Base-by-base conservation (phyloP, 2,797 vertebrate genomes). In the Cuculus canorus region DNA sequence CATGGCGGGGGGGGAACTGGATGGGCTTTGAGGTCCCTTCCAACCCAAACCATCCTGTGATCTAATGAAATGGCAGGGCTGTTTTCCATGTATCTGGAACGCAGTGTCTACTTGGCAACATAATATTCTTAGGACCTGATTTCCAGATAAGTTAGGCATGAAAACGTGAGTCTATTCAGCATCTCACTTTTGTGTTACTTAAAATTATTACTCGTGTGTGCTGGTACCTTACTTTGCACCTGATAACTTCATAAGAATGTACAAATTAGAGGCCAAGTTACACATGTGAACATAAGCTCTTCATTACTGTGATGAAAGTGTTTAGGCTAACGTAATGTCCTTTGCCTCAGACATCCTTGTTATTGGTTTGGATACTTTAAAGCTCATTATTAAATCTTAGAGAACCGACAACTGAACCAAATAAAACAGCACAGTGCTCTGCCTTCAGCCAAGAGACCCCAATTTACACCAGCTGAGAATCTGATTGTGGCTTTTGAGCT, bases 401-500 rank as follows among this genome's bases (percentile, higher is more conserved):
- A 81, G 54, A 45, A 35, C 43, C 24, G 27, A 56, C 39, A 85
- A 43, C 5, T 3, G 6, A 59, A 35, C 32, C 9, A n/a, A 61
- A n/a, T 75, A 45, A 77, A 93, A 63, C 4, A 87, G n/a, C 60
- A 57, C 24, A 79, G 60, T 64, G 60, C 28, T 76, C 78, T 78
- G 66, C 13, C 37, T 68, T 90, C 41, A 69, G 39, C 7, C 77
- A 48, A 18, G n/a, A 50, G 48, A 11, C 71, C 37, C 66, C 80
- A 88, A 82, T 85, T 89, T 96, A 78, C 50, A 96, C 94, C 94
- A 93, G 92, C 94, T 92, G 90, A 89, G 73, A 86, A 86, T 91
- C 68, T 92, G 80, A 91, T 87, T 86, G 85, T 84, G 0, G 18
- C 72, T 90, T 95, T 92, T 92, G 77, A 96, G 90, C 83, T 84